Conservation (phyloP, 1,140 invertebrate species). For the Drosophila sp. region DNA sequence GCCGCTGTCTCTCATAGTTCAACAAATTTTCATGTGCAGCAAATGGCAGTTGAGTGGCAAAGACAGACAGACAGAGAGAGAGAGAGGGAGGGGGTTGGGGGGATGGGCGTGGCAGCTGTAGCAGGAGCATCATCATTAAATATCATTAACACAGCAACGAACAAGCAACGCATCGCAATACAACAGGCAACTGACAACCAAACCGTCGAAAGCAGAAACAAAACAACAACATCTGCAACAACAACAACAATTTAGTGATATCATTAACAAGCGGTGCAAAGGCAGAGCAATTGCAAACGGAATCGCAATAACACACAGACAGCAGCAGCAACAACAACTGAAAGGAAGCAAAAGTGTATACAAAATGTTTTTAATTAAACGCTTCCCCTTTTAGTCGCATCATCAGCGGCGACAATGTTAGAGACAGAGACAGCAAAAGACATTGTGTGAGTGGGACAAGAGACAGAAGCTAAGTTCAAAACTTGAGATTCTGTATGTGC, state of each 20-base stretch:
- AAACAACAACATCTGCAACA: slow-evolving; percentile 34
- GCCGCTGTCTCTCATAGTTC: slow-evolving; percentile 35
- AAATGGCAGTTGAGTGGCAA: slow-evolving; percentile 41
- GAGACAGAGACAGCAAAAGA: slow-evolving; percentile 14
- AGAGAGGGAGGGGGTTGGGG: neutral
- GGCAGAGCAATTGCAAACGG: slow-evolving; percentile 77
- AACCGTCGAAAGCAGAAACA: slow-evolving; percentile 57
- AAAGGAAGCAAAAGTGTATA: slow-evolving; percentile 81
- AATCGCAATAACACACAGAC: slow-evolving; percentile 68
- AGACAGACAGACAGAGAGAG: too few relatives aligned
- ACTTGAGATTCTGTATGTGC: slow-evolving; percentile 14
- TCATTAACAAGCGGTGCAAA: slow-evolving; percentile 72
- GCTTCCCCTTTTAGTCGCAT: slow-evolving; percentile 57
- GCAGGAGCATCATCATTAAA: slow-evolving; percentile 74
- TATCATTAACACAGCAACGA: slow-evolving; percentile 80
- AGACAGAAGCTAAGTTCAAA: neutral
- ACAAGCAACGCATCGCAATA: slow-evolving; percentile 60
- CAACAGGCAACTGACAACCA: slow-evolving; percentile 42
- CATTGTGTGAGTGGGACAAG: slow-evolving; percentile 4
- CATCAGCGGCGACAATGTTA: slow-evolving; percentile 35
- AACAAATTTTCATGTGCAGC: slow-evolving; percentile 49
- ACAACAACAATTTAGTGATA: slow-evolving; percentile 69
- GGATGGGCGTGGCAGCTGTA: slow-evolving; percentile 16
- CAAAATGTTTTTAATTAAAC: slow-evolving; percentile 83
- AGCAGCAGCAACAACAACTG: slow-evolving; percentile 23